phyloP scores from a whole-genome alignment of 2,888 invertebrate genomes.

The Heliconius erato region DNA sequence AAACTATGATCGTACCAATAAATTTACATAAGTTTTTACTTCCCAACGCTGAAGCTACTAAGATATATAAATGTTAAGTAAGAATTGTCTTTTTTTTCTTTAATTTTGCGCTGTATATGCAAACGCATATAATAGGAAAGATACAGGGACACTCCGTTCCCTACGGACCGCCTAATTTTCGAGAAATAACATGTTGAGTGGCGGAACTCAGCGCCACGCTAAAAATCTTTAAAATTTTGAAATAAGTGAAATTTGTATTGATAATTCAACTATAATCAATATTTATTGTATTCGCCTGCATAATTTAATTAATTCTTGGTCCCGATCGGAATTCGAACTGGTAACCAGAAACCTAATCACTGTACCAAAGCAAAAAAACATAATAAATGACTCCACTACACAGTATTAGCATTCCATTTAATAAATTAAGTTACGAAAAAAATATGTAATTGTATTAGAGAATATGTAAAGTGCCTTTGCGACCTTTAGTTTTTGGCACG shows the following conservation, averaged over 20 bases:
- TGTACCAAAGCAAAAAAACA: neutral
- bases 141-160: too few species aligned
- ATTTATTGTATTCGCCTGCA: neutral
- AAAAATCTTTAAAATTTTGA: too few species aligned
- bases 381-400: neutral
- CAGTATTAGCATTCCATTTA: slow-evolving; percentile 21
- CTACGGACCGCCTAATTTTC: too few species aligned
- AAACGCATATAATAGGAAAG: too few species aligned
- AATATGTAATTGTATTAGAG: neutral
- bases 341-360: neutral
- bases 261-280: too few species aligned
- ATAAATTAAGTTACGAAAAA: slow-evolving; percentile 17
- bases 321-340: neutral
- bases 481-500: slow-evolving; percentile 38
- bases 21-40: slow-evolving; percentile 8
- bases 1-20: slow-evolving; percentile 32
- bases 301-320: neutral
- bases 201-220: too few species aligned
- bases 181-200: too few species aligned
- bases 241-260: too few species aligned
- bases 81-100: neutral
- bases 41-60: neutral
- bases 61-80: neutral
- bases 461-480: slow-evolving; percentile 24
- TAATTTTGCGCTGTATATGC: too few species aligned